Evolutionary conservation across 30 jellyfish, hydroid and myxozoan species (phyloP).

Genomic region (Turritopsis rubra): DNA sequence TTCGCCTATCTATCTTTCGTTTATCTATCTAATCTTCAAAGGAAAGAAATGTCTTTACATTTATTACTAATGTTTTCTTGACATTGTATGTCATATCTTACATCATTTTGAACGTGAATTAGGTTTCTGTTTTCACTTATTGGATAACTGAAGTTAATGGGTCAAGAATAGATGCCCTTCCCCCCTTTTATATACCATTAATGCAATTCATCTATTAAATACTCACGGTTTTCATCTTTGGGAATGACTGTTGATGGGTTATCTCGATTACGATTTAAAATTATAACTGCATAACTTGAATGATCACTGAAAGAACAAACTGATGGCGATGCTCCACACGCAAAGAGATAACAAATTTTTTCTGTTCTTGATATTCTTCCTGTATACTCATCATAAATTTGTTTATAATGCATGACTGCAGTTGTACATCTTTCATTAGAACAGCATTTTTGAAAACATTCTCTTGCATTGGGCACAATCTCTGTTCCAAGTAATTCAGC

Average conservation of each 20-base stretch:
- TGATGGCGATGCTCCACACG: slow-evolving; percentile 2
- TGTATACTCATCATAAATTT: not conserved
- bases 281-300: slow-evolving; percentile 2
- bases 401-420: slow-evolving; percentile 9
- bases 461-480: not conserved
- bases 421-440: not conserved
- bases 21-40: too few relatives aligned
- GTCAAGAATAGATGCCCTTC: too few relatives aligned
- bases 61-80: too few relatives aligned
- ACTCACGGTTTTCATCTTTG: not conserved
- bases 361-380: not conserved
- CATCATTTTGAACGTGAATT: too few relatives aligned
- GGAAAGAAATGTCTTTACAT: too few relatives aligned
- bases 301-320: not conserved
- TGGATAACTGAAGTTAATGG: too few relatives aligned
- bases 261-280: not conserved
- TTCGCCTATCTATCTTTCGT: too few relatives aligned
- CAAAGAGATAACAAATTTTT: not conserved
- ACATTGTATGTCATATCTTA: too few relatives aligned
- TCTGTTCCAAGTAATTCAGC: not conserved
- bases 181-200: too few relatives aligned
- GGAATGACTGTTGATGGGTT: not conserved
- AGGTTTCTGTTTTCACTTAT: too few relatives aligned
- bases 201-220: too few relatives aligned
- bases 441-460: not conserved